Percentiles rank a stretch among this genome's conserved stretches.
phyloP scores from a whole-genome alignment of 2,797 vertebrate genomes.

The Crax fasciolata region DNA sequence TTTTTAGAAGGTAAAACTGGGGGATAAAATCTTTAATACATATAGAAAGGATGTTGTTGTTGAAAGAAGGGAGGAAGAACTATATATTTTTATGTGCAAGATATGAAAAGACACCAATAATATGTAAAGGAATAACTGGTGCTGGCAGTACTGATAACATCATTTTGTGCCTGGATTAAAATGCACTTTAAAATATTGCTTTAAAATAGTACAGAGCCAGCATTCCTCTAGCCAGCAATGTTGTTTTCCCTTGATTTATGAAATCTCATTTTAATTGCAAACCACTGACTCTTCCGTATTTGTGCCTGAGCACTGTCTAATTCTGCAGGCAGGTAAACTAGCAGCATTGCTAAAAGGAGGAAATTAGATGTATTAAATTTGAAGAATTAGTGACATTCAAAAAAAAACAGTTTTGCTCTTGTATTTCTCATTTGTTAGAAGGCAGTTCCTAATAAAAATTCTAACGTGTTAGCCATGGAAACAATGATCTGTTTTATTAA shows the following conservation, averaged over 20 bases:
- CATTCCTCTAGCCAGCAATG: neutral
- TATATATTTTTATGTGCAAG: neutral
- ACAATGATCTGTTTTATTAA: constrained; percentile 39
- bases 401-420: constrained; percentile 41
- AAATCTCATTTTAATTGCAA: constrained; percentile 64
- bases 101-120: neutral
- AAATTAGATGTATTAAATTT: constrained; percentile 53
- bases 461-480: constrained; percentile 44
- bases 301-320: constrained; percentile 22
- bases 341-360: constrained; percentile 17
- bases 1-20: neutral
- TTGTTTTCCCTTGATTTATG: constrained; percentile 54
- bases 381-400: constrained; percentile 57
- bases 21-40: neutral
- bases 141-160: constrained; percentile 37
- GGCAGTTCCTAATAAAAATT: constrained; percentile 40
- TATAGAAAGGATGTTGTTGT: neutral
- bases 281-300: constrained; percentile 28
- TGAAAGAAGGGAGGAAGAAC: neutral
- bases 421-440: constrained; percentile 62
- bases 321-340: constrained; percentile 51
- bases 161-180: constrained; percentile 25
- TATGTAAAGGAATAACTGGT: neutral
- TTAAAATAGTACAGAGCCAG: constrained; percentile 24
- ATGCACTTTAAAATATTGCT: constrained; percentile 26